Base-by-base conservation (phyloP, 2,888 invertebrate species). In the Athalia cordata region DNA sequence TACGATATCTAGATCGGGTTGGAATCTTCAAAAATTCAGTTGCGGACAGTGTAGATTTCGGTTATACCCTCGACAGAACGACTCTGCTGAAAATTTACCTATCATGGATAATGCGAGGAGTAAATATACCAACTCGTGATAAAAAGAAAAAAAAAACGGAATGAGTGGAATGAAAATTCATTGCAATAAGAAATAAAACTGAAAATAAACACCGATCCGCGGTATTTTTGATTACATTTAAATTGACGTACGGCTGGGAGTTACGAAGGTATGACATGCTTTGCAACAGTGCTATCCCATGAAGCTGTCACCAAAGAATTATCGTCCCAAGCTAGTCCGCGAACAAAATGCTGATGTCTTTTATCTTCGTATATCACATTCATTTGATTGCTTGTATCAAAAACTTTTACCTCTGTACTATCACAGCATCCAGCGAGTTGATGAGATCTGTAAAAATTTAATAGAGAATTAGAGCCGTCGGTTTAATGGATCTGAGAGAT, bases 221-320 rank as follows among this genome's bases (percentile, higher is more conserved):
- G 13, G 29, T 29, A 29, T 29, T 29, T 29, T 29, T 2, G 29
- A 29, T 29, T 29, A 29, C 80, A 72, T 81, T 77, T 77, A 67
- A 78, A 77, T 67, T 77, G 59, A 78, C 78, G 72, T 66, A 79
- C 78, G 74, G 49, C 67, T 68, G 79, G 68, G 68, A 83, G 29
- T 29, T 29, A 29, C 29, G 29, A 29, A 65, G 78, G 81, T 72
- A 86, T 84, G 75, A 81, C 77, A 83, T 91, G 91, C 77, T 86
- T 87, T 29, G 91, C 83, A 52, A 93, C 86, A 82, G 88, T 87
- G 80, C 90, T 91, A 85, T 93, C 93, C 92, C 93, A 93, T 13
- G 93, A 92, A 88, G 93, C 93, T 4, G 93, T 92, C 81, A 92
- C 91, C 78, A 94, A 89, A 75, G 88, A 86, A 65, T 89, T 87